A percentile compares a stretch with the other conserved stretches of the same genome.
These are phyloP conservation scores for Tapera naevia DNA, from an alignment of 2,797 vertebrate species.

Conservation along the genomic window DNA sequence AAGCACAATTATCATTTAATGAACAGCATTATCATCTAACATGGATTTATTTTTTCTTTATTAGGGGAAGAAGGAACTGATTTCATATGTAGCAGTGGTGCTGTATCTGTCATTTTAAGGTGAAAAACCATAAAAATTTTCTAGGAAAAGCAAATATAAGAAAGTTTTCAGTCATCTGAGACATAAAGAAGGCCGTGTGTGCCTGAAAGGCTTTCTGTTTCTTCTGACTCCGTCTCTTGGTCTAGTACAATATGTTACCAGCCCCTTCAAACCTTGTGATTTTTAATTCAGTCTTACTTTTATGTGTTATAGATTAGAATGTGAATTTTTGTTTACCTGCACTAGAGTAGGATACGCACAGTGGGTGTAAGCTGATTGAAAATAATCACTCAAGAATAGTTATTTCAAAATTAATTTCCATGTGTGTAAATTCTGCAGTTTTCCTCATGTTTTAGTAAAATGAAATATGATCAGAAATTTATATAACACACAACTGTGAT, in stretches of 20 bases:
- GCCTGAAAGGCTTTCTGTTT: not conserved
- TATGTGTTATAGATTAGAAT: not conserved
- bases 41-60: not conserved
- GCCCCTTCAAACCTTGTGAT: not conserved
- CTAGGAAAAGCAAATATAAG: not conserved
- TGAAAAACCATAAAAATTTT: not conserved
- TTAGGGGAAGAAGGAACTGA: not conserved
- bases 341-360: not conserved
- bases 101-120: not conserved
- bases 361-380: not conserved
- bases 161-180: not conserved
- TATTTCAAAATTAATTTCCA: not conserved
- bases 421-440: not conserved
- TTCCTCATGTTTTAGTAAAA: not conserved
- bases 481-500: not conserved
- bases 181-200: not conserved
- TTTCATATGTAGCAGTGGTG: not conserved
- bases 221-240: not conserved
- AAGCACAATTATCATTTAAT: not conserved
- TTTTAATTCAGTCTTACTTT: not conserved
- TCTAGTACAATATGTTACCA: not conserved
- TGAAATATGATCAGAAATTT: not conserved
- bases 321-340: not conserved
- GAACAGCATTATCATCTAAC: not conserved
- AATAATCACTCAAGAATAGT: not conserved